These are phyloP conservation scores for Poeciliopsis turneri DNA, from an alignment of 2,797 vertebrate species.

Conservation along the genomic window DNA sequence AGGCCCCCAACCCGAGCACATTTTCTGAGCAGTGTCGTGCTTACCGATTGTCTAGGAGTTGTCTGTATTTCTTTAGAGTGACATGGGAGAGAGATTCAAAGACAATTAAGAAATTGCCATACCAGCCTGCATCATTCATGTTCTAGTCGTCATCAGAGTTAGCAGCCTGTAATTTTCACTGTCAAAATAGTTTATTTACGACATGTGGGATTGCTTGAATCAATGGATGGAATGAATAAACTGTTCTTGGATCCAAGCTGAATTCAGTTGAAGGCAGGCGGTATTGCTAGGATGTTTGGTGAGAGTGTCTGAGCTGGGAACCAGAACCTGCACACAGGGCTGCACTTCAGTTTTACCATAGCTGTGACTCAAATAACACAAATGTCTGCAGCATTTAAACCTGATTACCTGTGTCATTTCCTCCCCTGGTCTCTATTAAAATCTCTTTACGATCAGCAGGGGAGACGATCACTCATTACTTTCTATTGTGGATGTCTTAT, in stretches of 20 bases:
- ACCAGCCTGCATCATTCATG: neutral
- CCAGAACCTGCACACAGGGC: neutral
- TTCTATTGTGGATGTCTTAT: neutral
- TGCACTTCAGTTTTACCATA: neutral
- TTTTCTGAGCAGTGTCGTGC: neutral
- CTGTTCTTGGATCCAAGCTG: conserved; percentile 60
- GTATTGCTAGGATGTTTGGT: conserved; percentile 20
- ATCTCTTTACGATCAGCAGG: neutral
- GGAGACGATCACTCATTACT: neutral
- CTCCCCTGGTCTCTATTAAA: neutral
- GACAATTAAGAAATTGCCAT: neutral
- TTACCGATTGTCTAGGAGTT: neutral
- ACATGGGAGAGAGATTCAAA: neutral
- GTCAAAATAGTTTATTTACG: conserved; percentile 33
- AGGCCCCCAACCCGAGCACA: conserved; percentile 11
- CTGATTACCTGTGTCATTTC: neutral
- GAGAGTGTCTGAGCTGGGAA: conserved; percentile 34
- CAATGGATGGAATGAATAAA: conserved; percentile 48
- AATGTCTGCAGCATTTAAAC: neutral
- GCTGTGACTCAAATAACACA: neutral
- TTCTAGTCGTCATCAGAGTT: neutral
- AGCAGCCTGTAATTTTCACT: conserved; percentile 30
- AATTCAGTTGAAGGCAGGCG: conserved; percentile 46
- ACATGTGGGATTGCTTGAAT: conserved; percentile 45
- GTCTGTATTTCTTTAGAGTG: conserved; percentile 1